Evolutionary conservation across 1,140 invertebrate genomes (phyloP).

Genomic region (Cryptotermes secundus): DNA sequence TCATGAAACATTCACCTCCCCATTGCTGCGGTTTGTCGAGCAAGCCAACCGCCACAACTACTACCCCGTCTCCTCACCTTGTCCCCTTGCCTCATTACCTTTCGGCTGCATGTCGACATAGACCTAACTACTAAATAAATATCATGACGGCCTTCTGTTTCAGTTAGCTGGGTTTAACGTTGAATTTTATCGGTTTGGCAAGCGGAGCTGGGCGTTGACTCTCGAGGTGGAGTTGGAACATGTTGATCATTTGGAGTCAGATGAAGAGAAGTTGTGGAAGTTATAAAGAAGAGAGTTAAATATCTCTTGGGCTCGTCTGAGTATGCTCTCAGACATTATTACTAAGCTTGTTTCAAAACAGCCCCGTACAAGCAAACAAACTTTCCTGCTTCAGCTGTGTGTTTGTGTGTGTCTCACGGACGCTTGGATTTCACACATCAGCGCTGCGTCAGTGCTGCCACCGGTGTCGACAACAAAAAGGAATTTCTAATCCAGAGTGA

Average conservation of each 20-base stretch:
- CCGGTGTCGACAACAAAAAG: too few relatives aligned
- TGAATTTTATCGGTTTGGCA: not conserved
- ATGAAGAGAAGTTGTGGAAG: not conserved
- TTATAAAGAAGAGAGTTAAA: not conserved
- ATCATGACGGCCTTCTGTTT: not conserved
- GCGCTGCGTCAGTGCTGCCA: too few relatives aligned
- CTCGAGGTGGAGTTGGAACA: not conserved
- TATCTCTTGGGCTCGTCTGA: too few relatives aligned
- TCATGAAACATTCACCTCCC: not conserved
- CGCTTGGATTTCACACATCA: too few relatives aligned
- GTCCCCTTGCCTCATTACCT: not conserved
- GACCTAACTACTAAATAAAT: not conserved
- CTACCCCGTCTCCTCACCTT: too few relatives aligned
- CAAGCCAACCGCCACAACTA: not conserved
- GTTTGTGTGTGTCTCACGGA: too few relatives aligned
- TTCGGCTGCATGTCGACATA: not conserved
- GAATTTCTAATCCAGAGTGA: too few relatives aligned
- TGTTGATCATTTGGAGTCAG: not conserved
- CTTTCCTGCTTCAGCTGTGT: too few relatives aligned
- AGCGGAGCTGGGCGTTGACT: not conserved
- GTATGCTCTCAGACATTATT: too few relatives aligned
- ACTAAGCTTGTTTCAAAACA: too few relatives aligned
- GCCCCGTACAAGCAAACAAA: too few relatives aligned
- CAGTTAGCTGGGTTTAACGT: not conserved
- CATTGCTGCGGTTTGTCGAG: not conserved